These are phyloP conservation scores for Peucedramus taeniatus DNA, from an alignment of 2,113 vertebrate genomes.

Conservation along the genomic window DNA sequence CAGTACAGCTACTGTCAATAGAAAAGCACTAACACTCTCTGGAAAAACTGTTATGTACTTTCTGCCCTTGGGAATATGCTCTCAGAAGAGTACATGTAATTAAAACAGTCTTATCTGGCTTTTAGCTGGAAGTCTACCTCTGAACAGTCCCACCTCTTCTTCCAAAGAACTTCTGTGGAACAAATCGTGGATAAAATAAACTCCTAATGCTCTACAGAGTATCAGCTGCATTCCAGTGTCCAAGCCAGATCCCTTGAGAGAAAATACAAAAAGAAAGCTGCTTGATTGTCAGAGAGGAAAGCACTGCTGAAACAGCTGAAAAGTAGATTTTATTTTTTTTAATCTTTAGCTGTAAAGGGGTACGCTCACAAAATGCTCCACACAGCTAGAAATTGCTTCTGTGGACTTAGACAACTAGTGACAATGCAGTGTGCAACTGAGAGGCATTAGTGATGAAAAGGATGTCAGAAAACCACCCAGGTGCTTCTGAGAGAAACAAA, in stretches of 20 bases:
- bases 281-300: conserved; percentile 16
- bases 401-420: background rate
- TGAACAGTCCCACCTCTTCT: background rate
- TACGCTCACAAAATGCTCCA: background rate
- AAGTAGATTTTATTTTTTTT: background rate
- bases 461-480: background rate
- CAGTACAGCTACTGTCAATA: background rate
- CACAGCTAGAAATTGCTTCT: background rate
- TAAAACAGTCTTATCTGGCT: background rate
- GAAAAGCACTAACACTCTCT: background rate
- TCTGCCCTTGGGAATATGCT: background rate
- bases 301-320: background rate
- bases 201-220: background rate
- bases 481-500: background rate
- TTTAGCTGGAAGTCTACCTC: background rate
- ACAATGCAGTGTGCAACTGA: background rate
- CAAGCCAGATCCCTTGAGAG: background rate
- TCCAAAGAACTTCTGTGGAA: conserved; percentile 30
- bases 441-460: background rate
- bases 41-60: background rate
- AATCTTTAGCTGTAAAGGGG: background rate
- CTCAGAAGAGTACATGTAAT: background rate
- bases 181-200: background rate
- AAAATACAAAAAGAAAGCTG: background rate
- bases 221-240: background rate